Evolutionary conservation across 2,888 invertebrate species (phyloP), one percentile per base, ranked within the genome.

Genomic region (Oligia fasciuncula): DNA sequence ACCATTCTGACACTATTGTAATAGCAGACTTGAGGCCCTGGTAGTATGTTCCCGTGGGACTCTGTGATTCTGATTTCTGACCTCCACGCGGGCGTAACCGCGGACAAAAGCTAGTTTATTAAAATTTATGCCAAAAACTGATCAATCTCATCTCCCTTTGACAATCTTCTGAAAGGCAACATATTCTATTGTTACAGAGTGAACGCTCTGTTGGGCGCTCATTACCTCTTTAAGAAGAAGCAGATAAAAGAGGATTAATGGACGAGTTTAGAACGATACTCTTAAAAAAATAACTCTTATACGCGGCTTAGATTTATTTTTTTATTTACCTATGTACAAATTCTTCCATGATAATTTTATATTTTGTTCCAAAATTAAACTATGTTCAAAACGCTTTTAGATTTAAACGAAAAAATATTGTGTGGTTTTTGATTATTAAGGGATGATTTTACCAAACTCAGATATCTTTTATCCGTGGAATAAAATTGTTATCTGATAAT

Each of bases 221-320:
- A 95, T 94, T 95, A 93, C 92, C 91, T 95, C 89, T 92, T 95
- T 84, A 94, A 92, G 93, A 95, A 93, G 93, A 94, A 92, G 88
- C 87, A 91, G 87, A 83, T 84, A 67, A 92, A 92, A 90, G 89
- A 92, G 88, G 94, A 94, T 75, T 95, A 93, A 91, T 74, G 73
- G 86, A 80, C 74, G 83, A 81, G 51, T 82, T 81, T 80, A 73
- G 78, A 84, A 78, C 62, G 76, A 77, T 80, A 77, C 81, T 79
- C 81, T 76, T 77, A 13, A 84, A 71, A 85, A 85, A 81, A 73
- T 54, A 84, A 89, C 85, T 89, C 89, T 88, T 88, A 4, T 11
- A 81, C 79, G 70, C 80, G 29, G 78, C 82, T 73, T 88, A 88
- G 80, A 84, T 68, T 84, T 90, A 87, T 88, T 89, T 88, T 88